Conservation (phyloP, 2,113 vertebrate genomes). For the Plecotus auritus region DNA sequence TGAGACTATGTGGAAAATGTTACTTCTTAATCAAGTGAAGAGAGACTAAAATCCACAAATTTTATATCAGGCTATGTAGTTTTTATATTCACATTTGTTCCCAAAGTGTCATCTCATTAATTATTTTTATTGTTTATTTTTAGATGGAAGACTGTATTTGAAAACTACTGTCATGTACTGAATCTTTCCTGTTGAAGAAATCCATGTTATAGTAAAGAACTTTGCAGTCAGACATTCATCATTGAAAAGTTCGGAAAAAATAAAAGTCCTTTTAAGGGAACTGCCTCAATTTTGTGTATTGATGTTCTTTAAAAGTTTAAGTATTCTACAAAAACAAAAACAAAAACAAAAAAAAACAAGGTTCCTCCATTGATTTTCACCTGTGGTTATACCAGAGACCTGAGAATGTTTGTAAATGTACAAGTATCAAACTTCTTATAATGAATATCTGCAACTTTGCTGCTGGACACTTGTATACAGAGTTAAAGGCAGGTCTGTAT, state of each 20-base stretch:
- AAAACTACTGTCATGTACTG: constrained; percentile 99
- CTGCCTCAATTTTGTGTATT: constrained; percentile 80
- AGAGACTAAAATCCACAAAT: background rate
- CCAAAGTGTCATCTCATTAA: constrained; percentile 59
- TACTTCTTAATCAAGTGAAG: background rate
- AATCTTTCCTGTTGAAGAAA: constrained; percentile 84
- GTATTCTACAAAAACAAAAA: constrained; percentile 79
- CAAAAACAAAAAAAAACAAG: constrained; percentile 57
- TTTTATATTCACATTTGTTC: background rate
- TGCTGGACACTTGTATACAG: constrained; percentile 78
- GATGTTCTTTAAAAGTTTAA: constrained; percentile 80
- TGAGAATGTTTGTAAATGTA: constrained; percentile 88
- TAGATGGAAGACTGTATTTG: constrained; percentile 99
- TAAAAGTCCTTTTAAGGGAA: constrained; percentile 78
- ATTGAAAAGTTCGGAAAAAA: constrained; percentile 76
- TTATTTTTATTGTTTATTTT: constrained; percentile 81
- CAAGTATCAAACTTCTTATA: constrained; percentile 80
- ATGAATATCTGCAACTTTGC: constrained; percentile 78
- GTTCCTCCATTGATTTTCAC: constrained; percentile 76
- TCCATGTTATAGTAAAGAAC: constrained; percentile 75
- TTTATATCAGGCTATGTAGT: background rate
- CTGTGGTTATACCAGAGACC: constrained; percentile 75
- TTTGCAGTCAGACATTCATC: constrained; percentile 75
- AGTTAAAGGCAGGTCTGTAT: constrained; percentile 71
- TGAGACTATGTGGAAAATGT: constrained; percentile 17